Evolutionary conservation across 2,113 vertebrate genomes (phyloP).

Genomic region (Catharus fuscescens): DNA sequence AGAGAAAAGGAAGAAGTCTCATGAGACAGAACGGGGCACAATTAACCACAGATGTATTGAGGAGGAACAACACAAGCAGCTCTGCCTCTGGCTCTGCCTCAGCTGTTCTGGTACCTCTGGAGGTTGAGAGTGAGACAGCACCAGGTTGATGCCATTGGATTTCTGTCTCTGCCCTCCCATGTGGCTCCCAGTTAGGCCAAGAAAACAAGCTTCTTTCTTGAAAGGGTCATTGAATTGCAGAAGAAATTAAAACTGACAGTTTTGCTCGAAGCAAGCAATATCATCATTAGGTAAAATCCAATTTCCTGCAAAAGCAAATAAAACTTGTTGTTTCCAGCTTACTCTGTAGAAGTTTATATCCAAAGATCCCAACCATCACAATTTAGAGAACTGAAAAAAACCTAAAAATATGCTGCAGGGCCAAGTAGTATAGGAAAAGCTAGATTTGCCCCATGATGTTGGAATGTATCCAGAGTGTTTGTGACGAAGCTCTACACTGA

Average conservation of each 20-base stretch:
- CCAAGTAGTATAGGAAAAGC: not conserved
- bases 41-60: not conserved
- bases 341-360: not conserved
- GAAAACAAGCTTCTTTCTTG: not conserved
- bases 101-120: not conserved
- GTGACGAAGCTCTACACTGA: not conserved
- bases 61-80: not conserved
- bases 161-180: not conserved
- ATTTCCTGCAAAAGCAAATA: not conserved
- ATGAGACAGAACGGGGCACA: not conserved
- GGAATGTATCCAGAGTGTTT: not conserved
- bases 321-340: not conserved
- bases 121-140: not conserved
- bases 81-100: not conserved
- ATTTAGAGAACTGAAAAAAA: not conserved
- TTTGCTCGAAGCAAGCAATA: not conserved
- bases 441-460: not conserved
- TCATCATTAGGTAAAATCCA: not conserved
- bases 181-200: not conserved
- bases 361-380: rapidly evolving
- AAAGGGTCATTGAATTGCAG: not conserved
- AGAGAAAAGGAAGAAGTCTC: not conserved
- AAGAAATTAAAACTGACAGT: not conserved
- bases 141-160: not conserved
- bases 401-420: not conserved